Conservation (phyloP, 2,113 vertebrate species). For the Ia io region DNA sequence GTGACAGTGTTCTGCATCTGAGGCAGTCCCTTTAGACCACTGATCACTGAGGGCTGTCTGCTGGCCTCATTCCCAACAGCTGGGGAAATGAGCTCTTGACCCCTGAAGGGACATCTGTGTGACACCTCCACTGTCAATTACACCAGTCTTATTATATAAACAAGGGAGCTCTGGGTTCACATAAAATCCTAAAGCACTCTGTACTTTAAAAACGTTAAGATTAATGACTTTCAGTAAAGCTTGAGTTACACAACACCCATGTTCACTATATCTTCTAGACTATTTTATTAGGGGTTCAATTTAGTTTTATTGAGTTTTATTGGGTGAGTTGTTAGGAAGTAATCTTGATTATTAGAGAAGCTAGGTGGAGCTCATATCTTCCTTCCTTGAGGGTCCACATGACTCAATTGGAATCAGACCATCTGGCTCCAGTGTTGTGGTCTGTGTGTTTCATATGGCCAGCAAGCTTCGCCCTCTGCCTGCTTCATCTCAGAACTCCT, state of each 20-base stretch:
- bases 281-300: constrained; percentile 5
- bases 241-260: fast-evolving
- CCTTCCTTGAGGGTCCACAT: constrained; percentile 35
- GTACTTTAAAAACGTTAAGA: background rate
- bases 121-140: fast-evolving
- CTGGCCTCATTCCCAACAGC: background rate
- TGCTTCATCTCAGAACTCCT: fast-evolving
- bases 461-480: background rate
- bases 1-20: fast-evolving
- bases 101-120: background rate
- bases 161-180: fast-evolving
- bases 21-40: fast-evolving
- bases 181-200: fast-evolving
- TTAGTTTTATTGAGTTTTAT: constrained; percentile 46
- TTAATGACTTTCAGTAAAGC: too few species aligned
- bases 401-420: background rate
- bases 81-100: background rate
- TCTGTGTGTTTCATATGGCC: fast-evolving
- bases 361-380: constrained; percentile 33
- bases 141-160: fast-evolving
- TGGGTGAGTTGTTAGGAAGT: constrained; percentile 28
- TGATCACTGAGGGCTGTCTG: fast-evolving
- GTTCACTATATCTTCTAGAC: background rate
- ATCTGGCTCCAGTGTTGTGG: fast-evolving
- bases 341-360: constrained; percentile 50